Evolutionary conservation across 2,797 vertebrate genomes (phyloP).

Genomic region (Dipus sagitta): DNA sequence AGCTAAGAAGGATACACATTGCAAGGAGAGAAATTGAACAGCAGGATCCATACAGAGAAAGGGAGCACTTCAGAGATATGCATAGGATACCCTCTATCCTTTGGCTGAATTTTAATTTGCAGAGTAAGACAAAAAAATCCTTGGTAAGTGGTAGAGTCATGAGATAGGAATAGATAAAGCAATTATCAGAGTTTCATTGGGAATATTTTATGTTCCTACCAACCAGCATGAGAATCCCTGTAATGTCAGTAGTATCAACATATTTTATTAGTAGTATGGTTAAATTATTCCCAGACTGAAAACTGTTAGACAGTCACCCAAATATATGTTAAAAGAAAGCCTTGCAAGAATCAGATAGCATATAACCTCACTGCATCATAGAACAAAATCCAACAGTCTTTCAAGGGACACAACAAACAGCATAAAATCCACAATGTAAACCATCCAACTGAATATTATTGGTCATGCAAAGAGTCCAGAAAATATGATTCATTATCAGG

Average conservation of each 20-base stretch:
- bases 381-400: slow-evolving; percentile 41
- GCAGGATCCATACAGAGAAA: not conserved
- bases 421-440: slow-evolving; percentile 9
- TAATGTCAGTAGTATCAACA: not conserved
- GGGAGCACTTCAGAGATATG: not conserved
- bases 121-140: not conserved
- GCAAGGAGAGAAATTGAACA: not conserved
- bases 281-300: not conserved
- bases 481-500: slow-evolving; percentile 1
- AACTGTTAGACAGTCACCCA: not conserved
- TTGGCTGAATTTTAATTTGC: slow-evolving; percentile 40
- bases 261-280: not conserved
- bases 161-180: not conserved
- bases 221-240: not conserved
- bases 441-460: not conserved
- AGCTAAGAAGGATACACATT: not conserved
- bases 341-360: slow-evolving; percentile 8
- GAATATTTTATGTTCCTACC: not conserved
- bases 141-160: not conserved
- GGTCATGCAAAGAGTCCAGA: not conserved
- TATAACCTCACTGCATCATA: not conserved
- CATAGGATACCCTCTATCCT: not conserved
- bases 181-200: not conserved
- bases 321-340: not conserved
- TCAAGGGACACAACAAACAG: not conserved